Conservation (phyloP, 2,113 vertebrate genomes). For the Cyanistes caeruleus region DNA sequence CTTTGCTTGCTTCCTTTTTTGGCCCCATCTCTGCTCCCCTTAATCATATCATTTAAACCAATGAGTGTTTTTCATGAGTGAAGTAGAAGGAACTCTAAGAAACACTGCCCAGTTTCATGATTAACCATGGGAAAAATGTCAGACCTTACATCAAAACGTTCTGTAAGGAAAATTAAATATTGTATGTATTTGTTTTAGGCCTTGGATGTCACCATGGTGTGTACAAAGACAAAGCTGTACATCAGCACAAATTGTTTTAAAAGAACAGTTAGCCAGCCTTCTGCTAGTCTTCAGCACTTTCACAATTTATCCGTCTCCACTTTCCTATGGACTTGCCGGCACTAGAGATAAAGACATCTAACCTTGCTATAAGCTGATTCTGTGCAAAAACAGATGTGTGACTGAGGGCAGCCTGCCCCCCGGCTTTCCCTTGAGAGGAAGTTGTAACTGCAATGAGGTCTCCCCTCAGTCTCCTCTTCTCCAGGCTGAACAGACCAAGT, state of each 20-base stretch:
- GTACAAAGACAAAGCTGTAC: not conserved
- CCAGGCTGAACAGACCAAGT: not conserved
- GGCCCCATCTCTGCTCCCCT: slow-evolving; percentile 7
- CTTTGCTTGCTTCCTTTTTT: slow-evolving; percentile 21
- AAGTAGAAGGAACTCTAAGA: not conserved
- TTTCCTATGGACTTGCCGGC: slow-evolving; percentile 1
- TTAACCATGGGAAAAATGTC: slow-evolving; percentile 47
- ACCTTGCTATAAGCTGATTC: not conserved
- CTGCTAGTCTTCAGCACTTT: slow-evolving; percentile 8
- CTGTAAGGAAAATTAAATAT: slow-evolving; percentile 4
- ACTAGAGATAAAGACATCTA: slow-evolving; percentile 4
- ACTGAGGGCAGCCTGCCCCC: not conserved
- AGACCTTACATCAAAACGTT: not conserved
- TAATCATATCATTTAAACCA: not conserved
- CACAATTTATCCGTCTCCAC: slow-evolving; percentile 22
- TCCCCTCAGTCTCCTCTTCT: not conserved
- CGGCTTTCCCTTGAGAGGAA: fast-evolving
- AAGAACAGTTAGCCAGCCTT: not conserved
- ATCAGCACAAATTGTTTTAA: slow-evolving; percentile 1
- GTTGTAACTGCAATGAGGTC: not conserved
- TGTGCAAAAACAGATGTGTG: not conserved
- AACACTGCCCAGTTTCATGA: slow-evolving; percentile 10
- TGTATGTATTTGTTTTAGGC: not conserved
- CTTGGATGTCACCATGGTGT: not conserved
- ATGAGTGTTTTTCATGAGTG: slow-evolving; percentile 29